Percentiles rank a stretch among this genome's conserved stretches.
Evolutionary conservation across 2,797 vertebrate genomes (phyloP).

Genomic region (Takifugu rubripes): DNA sequence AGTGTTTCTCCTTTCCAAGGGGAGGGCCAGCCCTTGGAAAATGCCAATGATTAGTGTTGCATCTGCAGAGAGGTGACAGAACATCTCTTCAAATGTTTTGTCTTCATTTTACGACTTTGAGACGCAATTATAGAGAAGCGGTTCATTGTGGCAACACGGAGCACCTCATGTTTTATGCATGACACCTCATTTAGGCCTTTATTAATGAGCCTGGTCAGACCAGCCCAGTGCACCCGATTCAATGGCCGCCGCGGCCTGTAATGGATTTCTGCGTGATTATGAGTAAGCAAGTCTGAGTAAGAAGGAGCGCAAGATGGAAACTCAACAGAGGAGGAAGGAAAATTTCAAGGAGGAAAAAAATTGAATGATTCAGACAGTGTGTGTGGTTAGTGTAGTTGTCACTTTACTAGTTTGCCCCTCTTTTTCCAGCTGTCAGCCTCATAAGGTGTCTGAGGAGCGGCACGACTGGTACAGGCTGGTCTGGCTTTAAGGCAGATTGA

Average conservation of each 20-base stretch:
- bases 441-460: conserved; percentile 31
- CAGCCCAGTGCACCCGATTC: conserved; percentile 47
- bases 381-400: conserved; percentile 66
- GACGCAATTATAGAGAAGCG: conserved; percentile 81
- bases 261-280: conserved; percentile 11
- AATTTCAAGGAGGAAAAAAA: conserved; percentile 38
- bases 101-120: conserved; percentile 81
- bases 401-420: conserved; percentile 47
- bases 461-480: conserved; percentile 30
- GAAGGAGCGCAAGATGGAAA: conserved; percentile 36
- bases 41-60: conserved; percentile 80
- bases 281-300: conserved; percentile 19
- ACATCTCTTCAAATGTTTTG: conserved; percentile 85
- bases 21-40: conserved; percentile 59
- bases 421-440: conserved; percentile 43
- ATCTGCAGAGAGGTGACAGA: conserved; percentile 81
- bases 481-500: conserved; percentile 57
- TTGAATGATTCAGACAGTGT: conserved; percentile 39
- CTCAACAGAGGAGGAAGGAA: conserved; percentile 29
- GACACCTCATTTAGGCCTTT: conserved; percentile 76
- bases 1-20: conserved; percentile 71
- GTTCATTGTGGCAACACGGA: conserved; percentile 75
- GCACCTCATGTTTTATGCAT: conserved; percentile 84
- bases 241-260: conserved; percentile 37
- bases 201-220: conserved; percentile 72